These are phyloP conservation scores for Odontomyia ornata DNA, from an alignment of 2,888 invertebrate genomes.

Conservation along the genomic window DNA sequence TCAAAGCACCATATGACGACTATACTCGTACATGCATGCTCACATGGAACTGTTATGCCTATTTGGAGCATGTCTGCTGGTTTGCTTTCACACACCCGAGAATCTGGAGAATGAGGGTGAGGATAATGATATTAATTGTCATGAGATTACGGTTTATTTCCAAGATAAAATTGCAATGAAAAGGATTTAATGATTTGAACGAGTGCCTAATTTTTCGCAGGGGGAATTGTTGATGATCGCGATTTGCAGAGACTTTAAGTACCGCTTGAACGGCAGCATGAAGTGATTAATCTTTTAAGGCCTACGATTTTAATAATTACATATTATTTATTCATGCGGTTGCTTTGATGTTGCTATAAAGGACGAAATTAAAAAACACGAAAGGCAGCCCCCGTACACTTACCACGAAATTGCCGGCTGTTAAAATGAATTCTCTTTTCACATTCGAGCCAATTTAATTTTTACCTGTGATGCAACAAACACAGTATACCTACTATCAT, in stretches of 20 bases:
- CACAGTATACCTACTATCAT: no score
- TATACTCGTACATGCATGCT: slow-evolving; percentile 14
- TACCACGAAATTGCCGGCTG: no score
- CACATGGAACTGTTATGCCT: not conserved
- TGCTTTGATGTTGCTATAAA: no score
- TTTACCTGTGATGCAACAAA: no score
- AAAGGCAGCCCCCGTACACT: no score
- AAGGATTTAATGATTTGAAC: slow-evolving; percentile 35
- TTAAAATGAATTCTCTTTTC: no score
- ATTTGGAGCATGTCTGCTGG: not conserved
- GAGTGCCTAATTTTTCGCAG: slow-evolving; percentile 13
- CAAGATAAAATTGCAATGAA: slow-evolving; percentile 29
- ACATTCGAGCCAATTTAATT: no score
- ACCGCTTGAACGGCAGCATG: no score
- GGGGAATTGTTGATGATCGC: not conserved
- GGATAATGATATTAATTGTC: slow-evolving; percentile 41
- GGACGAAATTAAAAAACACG: no score
- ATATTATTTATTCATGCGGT: no score
- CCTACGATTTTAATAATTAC: no score
- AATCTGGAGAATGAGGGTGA: not conserved
- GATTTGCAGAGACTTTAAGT: not conserved
- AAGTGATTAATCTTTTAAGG: no score
- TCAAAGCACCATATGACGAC: not conserved
- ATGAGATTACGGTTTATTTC: slow-evolving; percentile 36
- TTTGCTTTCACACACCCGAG: not conserved